A percentile compares a stretch with the other conserved stretches of the same genome.
Evolutionary conservation across 2,113 vertebrate species (phyloP).

Genomic region (Manacus vitellinus): DNA sequence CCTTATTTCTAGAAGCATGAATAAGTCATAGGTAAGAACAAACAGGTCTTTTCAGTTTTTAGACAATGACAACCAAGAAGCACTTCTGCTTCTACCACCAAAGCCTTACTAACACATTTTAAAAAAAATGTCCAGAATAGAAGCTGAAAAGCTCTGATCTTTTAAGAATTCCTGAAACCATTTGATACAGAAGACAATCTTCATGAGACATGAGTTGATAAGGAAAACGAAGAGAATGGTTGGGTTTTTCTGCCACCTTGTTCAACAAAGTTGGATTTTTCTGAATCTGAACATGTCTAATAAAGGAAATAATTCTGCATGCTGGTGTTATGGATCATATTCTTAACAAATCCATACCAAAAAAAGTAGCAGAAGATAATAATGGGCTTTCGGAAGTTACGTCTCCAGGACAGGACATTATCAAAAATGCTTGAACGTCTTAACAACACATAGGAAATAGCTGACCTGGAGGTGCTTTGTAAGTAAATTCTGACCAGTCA

Average conservation of each 20-base stretch:
- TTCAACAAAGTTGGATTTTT: neutral
- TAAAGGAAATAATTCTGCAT: neutral
- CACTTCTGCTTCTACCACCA: neutral
- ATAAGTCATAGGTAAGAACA: neutral
- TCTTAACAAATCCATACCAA: neutral
- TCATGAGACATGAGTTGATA: neutral
- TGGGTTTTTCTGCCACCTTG: neutral
- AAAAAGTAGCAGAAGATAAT: neutral
- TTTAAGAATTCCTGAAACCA: neutral
- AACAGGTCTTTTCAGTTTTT: neutral
- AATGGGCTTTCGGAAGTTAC: neutral
- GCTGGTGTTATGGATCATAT: neutral
- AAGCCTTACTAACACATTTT: neutral
- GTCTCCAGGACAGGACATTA: neutral
- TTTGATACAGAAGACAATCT: neutral
- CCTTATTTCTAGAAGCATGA: neutral
- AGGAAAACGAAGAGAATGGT: neutral
- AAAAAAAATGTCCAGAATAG: neutral
- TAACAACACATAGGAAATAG: neutral
- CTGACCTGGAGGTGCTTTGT: slow-evolving; percentile 59
- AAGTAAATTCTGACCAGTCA: slow-evolving; percentile 45
- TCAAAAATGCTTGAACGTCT: neutral
- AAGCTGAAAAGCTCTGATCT: neutral
- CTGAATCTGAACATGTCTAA: neutral
- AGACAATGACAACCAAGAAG: neutral